phyloP scores from a whole-genome alignment of 2,113 vertebrate genomes.

The Corythornis madagascariensis region DNA sequence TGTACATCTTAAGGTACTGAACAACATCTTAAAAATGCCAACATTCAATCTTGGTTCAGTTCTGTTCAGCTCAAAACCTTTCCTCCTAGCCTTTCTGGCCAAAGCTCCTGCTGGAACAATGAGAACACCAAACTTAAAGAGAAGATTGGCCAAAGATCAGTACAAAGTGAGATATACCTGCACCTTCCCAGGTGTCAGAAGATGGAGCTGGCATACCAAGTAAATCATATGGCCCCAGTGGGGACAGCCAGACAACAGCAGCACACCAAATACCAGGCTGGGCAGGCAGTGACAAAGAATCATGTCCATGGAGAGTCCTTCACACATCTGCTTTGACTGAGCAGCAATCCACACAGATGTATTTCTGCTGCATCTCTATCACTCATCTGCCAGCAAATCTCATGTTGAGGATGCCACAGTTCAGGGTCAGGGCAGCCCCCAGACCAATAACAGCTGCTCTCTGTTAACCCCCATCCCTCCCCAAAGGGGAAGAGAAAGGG shows the following conservation, averaged over 20 bases:
- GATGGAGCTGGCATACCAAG: background rate
- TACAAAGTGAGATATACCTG: background rate
- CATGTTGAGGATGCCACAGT: background rate
- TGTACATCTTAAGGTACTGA: background rate
- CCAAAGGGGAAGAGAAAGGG: no score
- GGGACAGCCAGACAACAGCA: background rate
- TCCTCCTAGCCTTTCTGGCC: background rate
- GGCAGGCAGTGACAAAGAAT: background rate
- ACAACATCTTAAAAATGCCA: background rate
- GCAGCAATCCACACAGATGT: background rate
- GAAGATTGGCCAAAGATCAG: background rate
- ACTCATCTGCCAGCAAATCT: rapidly evolving
- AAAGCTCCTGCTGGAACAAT: background rate
- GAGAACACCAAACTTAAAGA: background rate
- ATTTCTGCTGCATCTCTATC: background rate
- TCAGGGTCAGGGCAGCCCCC: no score
- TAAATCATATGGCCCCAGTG: background rate
- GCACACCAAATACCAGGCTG: background rate
- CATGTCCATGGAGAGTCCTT: rapidly evolving
- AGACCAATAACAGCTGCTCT: no score
- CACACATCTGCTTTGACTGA: background rate
- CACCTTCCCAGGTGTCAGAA: background rate
- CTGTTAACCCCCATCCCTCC: no score
- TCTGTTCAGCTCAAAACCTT: background rate
- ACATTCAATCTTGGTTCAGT: background rate